Conservation (phyloP, 2,888 invertebrate species). For the Conops quadrifasciatus region DNA sequence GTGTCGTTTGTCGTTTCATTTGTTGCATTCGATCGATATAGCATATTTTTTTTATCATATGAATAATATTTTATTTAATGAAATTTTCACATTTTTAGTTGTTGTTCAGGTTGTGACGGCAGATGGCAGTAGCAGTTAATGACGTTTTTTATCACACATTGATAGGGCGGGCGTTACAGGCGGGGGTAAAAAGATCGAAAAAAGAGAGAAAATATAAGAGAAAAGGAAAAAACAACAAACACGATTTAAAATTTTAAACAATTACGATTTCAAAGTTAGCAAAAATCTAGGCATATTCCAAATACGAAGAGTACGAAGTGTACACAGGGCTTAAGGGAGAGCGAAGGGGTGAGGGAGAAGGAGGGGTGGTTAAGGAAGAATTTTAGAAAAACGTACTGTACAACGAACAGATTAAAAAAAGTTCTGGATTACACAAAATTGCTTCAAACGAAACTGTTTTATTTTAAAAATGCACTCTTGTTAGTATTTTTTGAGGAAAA, state of each 20-base stretch:
- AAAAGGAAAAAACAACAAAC: slow-evolving; percentile 28
- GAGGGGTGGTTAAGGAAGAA: slow-evolving; percentile 18
- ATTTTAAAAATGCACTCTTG: too few species aligned
- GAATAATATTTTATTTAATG: neutral
- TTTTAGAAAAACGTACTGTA: too few species aligned
- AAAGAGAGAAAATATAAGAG: slow-evolving; percentile 32
- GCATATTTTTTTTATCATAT: neutral
- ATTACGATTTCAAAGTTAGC: neutral
- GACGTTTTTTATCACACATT: slow-evolving; percentile 14
- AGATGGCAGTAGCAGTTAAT: neutral
- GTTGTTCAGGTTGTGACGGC: neutral
- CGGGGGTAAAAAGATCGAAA: slow-evolving; percentile 28
- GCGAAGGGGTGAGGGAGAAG: slow-evolving; percentile 13
- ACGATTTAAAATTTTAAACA: slow-evolving; percentile 1
- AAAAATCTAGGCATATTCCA: neutral
- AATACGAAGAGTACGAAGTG: too few species aligned
- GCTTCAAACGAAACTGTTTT: too few species aligned
- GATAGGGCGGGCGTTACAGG: slow-evolving; percentile 31
- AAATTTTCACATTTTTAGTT: neutral
- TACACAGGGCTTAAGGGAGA: too few species aligned
- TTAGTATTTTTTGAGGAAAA: too few species aligned
- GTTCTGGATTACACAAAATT: too few species aligned
- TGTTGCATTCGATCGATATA: neutral
- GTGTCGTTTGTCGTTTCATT: slow-evolving; percentile 13
- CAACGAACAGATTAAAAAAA: too few species aligned